Conservation (phyloP, 2,797 vertebrate genomes). For the Notoglanidium macrostoma region DNA sequence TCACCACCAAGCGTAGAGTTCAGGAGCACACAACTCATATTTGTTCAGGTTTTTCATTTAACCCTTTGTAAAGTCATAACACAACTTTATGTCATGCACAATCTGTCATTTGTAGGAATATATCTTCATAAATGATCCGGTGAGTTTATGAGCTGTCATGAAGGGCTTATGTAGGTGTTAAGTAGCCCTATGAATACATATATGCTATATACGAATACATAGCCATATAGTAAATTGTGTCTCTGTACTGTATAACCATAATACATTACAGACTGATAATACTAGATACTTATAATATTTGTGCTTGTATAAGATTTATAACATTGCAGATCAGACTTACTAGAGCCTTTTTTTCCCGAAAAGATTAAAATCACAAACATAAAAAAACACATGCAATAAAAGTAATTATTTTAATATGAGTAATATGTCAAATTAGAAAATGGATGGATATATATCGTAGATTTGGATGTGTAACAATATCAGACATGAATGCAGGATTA, state of each 20-base stretch:
- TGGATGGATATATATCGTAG: too few species aligned
- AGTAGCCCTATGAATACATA: not conserved
- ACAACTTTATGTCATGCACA: not conserved
- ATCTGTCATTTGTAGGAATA: not conserved
- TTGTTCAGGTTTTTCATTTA: too few species aligned
- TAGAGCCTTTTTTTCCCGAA: not conserved
- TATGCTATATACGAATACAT: too few species aligned
- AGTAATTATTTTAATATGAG: not conserved
- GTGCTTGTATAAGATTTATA: not conserved
- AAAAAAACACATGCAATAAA: not conserved
- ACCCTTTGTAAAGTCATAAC: not conserved
- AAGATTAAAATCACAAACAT: not conserved
- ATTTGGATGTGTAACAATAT: not conserved
- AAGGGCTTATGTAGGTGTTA: not conserved
- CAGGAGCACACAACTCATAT: not conserved
- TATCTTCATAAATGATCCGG: not conserved
- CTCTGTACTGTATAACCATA: not conserved
- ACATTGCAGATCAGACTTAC: not conserved
- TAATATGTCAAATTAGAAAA: not conserved
- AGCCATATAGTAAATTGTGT: not conserved
- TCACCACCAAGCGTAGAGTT: not conserved
- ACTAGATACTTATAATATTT: not conserved
- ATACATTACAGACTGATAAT: not conserved
- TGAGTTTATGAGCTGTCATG: not conserved
- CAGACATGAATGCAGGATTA: constrained; percentile 34